Percentiles rank a stretch among this genome's conserved stretches.
Evolutionary conservation across 2,888 invertebrate genomes (phyloP).

Genomic region (Tromatobia lineatoria): DNA sequence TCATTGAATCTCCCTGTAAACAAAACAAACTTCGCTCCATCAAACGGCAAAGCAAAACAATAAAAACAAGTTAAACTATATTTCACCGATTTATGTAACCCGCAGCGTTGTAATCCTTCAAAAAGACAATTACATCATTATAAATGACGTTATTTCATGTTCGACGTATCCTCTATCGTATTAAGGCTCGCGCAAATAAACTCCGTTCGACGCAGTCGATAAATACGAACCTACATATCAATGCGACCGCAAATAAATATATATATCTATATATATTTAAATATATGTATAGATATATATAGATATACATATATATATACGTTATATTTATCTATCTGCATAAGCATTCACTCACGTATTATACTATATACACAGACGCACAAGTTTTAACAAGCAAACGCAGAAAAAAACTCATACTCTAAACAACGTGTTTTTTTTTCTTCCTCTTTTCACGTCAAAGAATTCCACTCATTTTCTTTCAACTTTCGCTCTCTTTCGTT

Average conservation of each 20-base stretch:
- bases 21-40: neutral
- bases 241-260: conserved; percentile 78
- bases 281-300: conserved; percentile 38
- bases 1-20: too few species aligned
- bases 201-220: conserved; percentile 47
- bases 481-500: conserved; percentile 13
- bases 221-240: conserved; percentile 34
- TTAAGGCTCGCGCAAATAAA: conserved; percentile 59
- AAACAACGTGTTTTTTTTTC: neutral
- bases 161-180: conserved; percentile 42
- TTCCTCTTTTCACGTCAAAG: neutral
- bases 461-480: conserved; percentile 26
- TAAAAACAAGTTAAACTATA: neutral
- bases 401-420: conserved; percentile 34
- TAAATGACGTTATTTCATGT: neutral
- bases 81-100: neutral
- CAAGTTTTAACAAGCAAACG: conserved; percentile 54
- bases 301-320: conserved; percentile 40
- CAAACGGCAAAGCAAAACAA: neutral
- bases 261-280: conserved; percentile 61
- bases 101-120: neutral
- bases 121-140: conserved; percentile 49
- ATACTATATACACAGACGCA: conserved; percentile 49
- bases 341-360: conserved; percentile 54
- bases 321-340: conserved; percentile 35